phyloP scores from a whole-genome alignment of 2,888 invertebrate species.

The Idaea biselata region DNA sequence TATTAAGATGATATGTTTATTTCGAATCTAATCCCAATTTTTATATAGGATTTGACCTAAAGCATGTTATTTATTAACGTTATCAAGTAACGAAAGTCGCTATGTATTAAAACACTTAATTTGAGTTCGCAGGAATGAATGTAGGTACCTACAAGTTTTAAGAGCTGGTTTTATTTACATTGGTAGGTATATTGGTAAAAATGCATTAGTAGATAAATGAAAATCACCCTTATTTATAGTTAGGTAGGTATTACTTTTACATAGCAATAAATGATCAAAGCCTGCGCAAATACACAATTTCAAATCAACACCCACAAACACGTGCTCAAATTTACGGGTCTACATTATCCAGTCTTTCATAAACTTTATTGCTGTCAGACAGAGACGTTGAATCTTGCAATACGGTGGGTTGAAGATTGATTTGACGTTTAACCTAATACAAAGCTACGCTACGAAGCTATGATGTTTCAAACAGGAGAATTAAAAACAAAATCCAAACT shows the following conservation, averaged over 20 bases:
- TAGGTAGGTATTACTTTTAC: neutral
- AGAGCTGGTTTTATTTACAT: no score
- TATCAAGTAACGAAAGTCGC: no score
- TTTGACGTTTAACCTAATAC: neutral
- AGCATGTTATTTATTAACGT: neutral
- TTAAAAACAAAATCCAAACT: neutral
- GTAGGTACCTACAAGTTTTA: no score
- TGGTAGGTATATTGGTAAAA: no score
- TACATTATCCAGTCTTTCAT: neutral
- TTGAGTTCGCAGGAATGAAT: no score
- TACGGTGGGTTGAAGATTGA: neutral
- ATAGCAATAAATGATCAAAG: constrained; percentile 4
- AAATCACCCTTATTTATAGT: no score
- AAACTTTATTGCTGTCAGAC: neutral
- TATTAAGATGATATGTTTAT: neutral
- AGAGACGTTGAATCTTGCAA: neutral
- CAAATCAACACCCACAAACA: neutral
- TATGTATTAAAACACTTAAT: no score
- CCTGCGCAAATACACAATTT: neutral
- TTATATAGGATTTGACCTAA: neutral
- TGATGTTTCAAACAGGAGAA: neutral
- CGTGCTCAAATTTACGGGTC: neutral
- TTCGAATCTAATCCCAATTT: neutral
- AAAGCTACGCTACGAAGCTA: no score
- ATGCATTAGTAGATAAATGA: no score